Percentiles rank a stretch among this genome's conserved stretches.
Evolutionary conservation across 2,113 vertebrate species (phyloP).

Genomic region (Petroica traversi): DNA sequence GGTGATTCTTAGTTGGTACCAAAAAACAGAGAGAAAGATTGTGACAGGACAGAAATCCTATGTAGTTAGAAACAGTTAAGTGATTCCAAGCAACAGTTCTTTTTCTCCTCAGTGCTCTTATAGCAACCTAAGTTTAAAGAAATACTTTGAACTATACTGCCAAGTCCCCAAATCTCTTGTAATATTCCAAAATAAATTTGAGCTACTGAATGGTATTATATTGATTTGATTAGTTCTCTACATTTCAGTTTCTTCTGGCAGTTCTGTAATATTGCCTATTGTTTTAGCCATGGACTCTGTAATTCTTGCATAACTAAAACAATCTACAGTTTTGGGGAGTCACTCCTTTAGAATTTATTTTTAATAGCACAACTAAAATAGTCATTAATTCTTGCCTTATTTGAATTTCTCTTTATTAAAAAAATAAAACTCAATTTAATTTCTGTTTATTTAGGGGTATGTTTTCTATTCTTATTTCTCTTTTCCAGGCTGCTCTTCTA

Average conservation of each 20-base stretch:
- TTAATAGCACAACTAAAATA: not conserved
- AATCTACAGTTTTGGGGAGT: not conserved
- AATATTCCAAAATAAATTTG: not conserved
- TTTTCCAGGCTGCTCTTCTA: slow-evolving; percentile 84
- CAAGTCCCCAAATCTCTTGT: not conserved
- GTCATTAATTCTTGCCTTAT: not conserved
- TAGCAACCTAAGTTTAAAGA: not conserved
- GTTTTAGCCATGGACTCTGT: not conserved
- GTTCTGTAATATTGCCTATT: not conserved
- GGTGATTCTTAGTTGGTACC: not conserved
- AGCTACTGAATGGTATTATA: not conserved
- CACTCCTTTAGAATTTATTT: not conserved
- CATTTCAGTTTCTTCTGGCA: not conserved
- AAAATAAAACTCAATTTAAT: not conserved
- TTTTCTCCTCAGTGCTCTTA: not conserved
- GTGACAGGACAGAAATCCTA: rapidly evolving
- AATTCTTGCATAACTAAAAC: not conserved
- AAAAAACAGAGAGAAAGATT: not conserved
- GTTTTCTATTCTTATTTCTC: not conserved
- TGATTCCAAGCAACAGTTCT: not conserved
- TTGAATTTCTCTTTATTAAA: not conserved
- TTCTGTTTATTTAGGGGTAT: not conserved
- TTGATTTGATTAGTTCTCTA: not conserved
- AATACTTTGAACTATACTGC: not conserved
- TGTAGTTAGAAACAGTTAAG: not conserved